Evolutionary conservation across 2,797 vertebrate species (phyloP), one percentile per base, ranked within the genome.

Genomic region (Babyrousa celebensis): DNA sequence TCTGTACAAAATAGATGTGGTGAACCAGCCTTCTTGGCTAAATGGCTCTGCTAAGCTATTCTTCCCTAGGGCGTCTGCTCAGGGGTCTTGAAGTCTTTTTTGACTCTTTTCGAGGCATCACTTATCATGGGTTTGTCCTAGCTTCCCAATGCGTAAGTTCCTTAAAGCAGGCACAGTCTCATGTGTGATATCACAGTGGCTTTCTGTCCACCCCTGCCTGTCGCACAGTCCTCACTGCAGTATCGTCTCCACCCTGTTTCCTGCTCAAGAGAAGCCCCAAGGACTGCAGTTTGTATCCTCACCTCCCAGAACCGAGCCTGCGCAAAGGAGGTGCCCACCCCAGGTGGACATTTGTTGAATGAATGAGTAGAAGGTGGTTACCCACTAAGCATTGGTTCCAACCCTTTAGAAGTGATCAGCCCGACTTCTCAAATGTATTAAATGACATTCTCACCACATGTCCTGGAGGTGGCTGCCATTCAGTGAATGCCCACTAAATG

Each of bases 211-310:
- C 68, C 16, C 23, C 4, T 4, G 20, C 63, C 56, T n/a, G 7
- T 17, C 23, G 5, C 14, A 16, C 1, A 2, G 17, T 25, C 32
- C 48, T 71, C 16, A 18, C 1, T 15, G 1, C 2, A 1, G 20
- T 6, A 14, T 8, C 6, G 60, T 60, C 21, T n/a, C 63, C 17
- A 12, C 54, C 21, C 12, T 29, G 0, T 23, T 43, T 17, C 58
- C 40, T 63, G 63, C 43, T 62, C 3, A 52, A 17, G 27, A 14
- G 48, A 75, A 56, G 83, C 74, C 23, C 20, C 1, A 23, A 23
- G 36, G 6, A n/a, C 29, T 9, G 4, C 25, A 21, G 1, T 79
- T 23, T 29, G 83, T 63, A 4, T 17, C 52, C 40, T 72, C 1
- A 9, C 10, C 68, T 75, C 32, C 56, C 25, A 72, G n/a, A 82